These are phyloP conservation scores for Syngnathus scovelli DNA, from an alignment of 2,113 vertebrate species.

Conservation along the genomic window DNA sequence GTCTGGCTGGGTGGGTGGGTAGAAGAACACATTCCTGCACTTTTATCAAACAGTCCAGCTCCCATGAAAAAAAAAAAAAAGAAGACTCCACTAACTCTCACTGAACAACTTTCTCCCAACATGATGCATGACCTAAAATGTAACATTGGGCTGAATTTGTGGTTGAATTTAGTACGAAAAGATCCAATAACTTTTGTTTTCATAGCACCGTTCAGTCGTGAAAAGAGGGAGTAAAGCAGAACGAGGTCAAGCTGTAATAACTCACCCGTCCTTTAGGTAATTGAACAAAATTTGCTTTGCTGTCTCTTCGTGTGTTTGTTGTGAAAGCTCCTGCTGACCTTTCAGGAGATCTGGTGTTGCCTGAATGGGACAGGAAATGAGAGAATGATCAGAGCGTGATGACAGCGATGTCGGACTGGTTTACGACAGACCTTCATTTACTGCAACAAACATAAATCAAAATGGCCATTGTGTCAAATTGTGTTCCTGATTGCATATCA, in stretches of 20 bases:
- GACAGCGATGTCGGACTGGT: neutral
- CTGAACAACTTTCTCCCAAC: conserved; percentile 20
- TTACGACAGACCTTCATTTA: neutral
- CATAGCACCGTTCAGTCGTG: neutral
- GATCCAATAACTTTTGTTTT: neutral
- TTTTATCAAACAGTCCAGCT: conserved; percentile 53
- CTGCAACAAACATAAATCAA: neutral
- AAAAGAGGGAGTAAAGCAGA: neutral
- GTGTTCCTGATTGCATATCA: neutral
- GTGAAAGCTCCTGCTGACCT: conserved; percentile 88
- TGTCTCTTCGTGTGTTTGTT: conserved; percentile 92
- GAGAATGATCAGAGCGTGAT: conserved; percentile 13
- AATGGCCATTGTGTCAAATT: neutral
- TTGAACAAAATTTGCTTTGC: conserved; percentile 95
- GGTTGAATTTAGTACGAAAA: conserved; percentile 4
- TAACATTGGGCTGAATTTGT: conserved; percentile 6
- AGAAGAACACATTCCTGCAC: conserved; percentile 48
- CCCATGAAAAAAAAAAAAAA: conserved; percentile 36
- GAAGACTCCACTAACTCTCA: conserved; percentile 8
- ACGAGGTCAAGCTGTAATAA: conserved; percentile 28
- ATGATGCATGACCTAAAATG: conserved; percentile 11
- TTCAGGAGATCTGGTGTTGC: conserved; percentile 92
- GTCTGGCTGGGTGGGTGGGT: conserved; percentile 28
- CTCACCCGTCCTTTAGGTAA: conserved; percentile 96
- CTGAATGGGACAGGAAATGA: conserved; percentile 63